Base-by-base conservation (phyloP, 2,797 vertebrate species). In the Lophius americanus region DNA sequence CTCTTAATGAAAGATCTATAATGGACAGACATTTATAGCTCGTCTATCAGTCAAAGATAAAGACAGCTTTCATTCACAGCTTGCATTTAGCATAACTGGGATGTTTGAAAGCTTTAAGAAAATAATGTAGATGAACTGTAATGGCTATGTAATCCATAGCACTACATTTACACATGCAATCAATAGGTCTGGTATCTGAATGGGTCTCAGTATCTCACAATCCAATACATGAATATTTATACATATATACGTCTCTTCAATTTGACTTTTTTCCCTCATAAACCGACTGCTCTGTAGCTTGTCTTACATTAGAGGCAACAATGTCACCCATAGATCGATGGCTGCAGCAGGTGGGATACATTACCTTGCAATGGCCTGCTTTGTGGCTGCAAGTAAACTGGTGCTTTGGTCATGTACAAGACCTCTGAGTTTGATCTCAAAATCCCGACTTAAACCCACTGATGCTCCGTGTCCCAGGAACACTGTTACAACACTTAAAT, bases 401-500 rank as follows among this genome's bases (percentile, higher is more conserved):
- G 52, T 73, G 84, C 61, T 80, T 70, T 60, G 57, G 74, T 73
- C 73, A 39, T 57, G 60, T 50, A 71, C 58, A 78, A 77, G 74
- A 84, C 73, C 68, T 74, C 68, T 13, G 41, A 85, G 87, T 77
- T 83, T 85, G 73, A 86, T 88, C 81, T 74, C 59, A 57, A 68
- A 73, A 72, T 84, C 68, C 49, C 4, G 68, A 60, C 63, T 81
- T 86, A 85, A 86, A 88, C 78, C 81, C 79, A 48, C 85, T 33
- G 74, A 74, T 78, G 81, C 66, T 73, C 70, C 43, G 66, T 51
- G 57, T 86, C 70, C 65, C 72, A 52, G 65, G 63, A 86, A 81
- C 67, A 43, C 88, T 85, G 85, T 55, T 84, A 81, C 85, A 92
- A 82, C 85, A 83, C 79, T 89, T 89, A 89, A 85, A 82, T 83